Evolutionary conservation across 2,888 invertebrate genomes (phyloP).

Genomic region (Dicranocentrus wangi): DNA sequence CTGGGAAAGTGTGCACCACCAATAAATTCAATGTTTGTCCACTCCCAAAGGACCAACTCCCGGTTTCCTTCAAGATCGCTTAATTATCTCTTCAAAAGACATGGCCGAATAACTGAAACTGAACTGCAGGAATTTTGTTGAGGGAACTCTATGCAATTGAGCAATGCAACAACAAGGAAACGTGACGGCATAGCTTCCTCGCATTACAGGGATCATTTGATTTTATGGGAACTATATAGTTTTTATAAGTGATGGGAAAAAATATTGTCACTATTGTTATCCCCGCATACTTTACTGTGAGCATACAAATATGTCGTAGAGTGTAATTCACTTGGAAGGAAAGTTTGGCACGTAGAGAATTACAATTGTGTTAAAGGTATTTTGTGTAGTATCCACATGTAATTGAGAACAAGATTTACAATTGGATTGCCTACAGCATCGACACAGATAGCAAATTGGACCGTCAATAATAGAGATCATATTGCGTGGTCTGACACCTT

Average conservation of each 20-base stretch:
- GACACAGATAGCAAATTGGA: slow-evolving; percentile 69
- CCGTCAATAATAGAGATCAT: slow-evolving; percentile 65
- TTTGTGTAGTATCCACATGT: too few relatives aligned
- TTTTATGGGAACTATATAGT: neutral
- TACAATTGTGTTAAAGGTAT: too few relatives aligned
- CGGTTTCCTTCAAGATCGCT: neutral
- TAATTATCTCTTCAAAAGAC: neutral
- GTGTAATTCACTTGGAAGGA: too few relatives aligned
- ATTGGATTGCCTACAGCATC: slow-evolving; percentile 67
- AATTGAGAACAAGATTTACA: slow-evolving; percentile 69
- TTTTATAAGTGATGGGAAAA: neutral
- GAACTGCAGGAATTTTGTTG: slow-evolving; percentile 11
- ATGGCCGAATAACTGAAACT: neutral
- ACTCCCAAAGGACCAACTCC: neutral
- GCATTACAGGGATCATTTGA: neutral
- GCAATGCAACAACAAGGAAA: neutral
- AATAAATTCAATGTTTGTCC: slow-evolving; percentile 30
- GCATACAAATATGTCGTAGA: too few relatives aligned
- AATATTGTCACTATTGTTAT: too few relatives aligned
- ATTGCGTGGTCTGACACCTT: slow-evolving; percentile 67
- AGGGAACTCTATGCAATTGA: too few relatives aligned
- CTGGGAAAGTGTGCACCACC: slow-evolving; percentile 20
- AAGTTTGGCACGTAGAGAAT: too few relatives aligned
- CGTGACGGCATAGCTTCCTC: neutral
- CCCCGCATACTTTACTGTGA: too few relatives aligned